Percentiles rank a stretch among this genome's conserved stretches.
Evolutionary conservation across 2,797 vertebrate species (phyloP).

Genomic region (Apodemus agrarius): DNA sequence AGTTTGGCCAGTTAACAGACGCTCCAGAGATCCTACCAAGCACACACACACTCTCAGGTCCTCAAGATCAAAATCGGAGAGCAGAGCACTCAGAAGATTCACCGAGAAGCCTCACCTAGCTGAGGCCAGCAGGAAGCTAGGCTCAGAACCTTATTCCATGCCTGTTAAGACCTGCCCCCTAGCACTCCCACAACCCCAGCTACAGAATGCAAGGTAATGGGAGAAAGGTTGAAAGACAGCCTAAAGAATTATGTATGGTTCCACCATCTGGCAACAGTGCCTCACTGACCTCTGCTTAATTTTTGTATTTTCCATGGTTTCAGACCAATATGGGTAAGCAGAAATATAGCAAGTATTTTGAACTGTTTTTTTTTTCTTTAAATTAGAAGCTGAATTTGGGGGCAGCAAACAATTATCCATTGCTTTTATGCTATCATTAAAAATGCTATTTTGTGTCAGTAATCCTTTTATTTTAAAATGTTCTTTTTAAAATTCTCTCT

Average conservation of each 20-base stretch:
- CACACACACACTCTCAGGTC: not conserved
- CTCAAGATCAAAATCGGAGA: not conserved
- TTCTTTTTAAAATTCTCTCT: not conserved
- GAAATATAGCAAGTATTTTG: not conserved
- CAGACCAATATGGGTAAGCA: constrained; percentile 14
- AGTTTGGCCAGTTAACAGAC: not conserved
- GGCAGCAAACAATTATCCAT: not conserved
- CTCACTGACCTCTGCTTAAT: not conserved
- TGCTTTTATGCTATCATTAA: not conserved
- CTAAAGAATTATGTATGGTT: no score
- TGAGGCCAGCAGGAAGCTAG: not conserved
- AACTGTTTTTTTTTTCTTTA: constrained; percentile 21
- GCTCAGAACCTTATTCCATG: not conserved
- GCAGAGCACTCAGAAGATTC: not conserved
- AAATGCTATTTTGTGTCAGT: not conserved
- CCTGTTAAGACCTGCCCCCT: not conserved
- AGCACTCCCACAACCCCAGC: not conserved
- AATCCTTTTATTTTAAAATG: not conserved
- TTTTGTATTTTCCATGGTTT: not conserved
- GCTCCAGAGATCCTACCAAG: not conserved
- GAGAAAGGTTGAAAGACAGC: not conserved
- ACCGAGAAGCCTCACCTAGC: not conserved
- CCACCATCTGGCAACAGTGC: not conserved
- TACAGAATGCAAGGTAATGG: not conserved
- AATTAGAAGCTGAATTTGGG: not conserved